phyloP scores from a whole-genome alignment of 2,113 vertebrate species.

The Calonectris borealis region DNA sequence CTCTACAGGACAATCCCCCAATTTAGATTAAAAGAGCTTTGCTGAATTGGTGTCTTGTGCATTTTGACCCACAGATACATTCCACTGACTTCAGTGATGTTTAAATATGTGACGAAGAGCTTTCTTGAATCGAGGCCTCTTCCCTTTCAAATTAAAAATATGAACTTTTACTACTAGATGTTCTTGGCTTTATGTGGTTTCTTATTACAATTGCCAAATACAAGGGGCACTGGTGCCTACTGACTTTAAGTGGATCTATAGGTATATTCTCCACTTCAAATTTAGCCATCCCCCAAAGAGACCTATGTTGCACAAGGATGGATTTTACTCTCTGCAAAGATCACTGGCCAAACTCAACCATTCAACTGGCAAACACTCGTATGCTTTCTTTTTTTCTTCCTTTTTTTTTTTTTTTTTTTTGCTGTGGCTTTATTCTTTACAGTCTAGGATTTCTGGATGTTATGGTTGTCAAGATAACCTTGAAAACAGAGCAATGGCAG shows the following conservation, averaged over 20 bases:
- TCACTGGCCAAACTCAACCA: not conserved
- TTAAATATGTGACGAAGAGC: not conserved
- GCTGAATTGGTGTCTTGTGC: not conserved
- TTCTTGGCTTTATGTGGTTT: not conserved
- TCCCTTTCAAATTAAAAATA: not conserved
- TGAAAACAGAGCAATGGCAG: not conserved
- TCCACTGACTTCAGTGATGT: not conserved
- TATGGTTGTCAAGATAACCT: not conserved
- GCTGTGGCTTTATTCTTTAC: not conserved
- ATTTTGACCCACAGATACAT: constrained; percentile 1
- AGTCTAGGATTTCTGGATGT: not conserved
- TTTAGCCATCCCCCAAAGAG: not conserved
- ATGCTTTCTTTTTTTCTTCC: not conserved
- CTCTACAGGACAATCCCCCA: not conserved
- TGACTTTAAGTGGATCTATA: not conserved
- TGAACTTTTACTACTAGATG: not conserved
- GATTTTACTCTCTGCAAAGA: not conserved
- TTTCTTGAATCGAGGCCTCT: not conserved
- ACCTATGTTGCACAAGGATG: not conserved
- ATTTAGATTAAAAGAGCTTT: not conserved
- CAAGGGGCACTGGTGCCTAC: not conserved
- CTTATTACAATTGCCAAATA: not conserved
- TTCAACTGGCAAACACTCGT: not conserved
- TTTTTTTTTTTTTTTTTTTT: no score
- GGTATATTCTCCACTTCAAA: not conserved